Evolutionary conservation across 2,113 vertebrate species (phyloP), one percentile per base, ranked within the genome.

Genomic region (Capra hircus): DNA sequence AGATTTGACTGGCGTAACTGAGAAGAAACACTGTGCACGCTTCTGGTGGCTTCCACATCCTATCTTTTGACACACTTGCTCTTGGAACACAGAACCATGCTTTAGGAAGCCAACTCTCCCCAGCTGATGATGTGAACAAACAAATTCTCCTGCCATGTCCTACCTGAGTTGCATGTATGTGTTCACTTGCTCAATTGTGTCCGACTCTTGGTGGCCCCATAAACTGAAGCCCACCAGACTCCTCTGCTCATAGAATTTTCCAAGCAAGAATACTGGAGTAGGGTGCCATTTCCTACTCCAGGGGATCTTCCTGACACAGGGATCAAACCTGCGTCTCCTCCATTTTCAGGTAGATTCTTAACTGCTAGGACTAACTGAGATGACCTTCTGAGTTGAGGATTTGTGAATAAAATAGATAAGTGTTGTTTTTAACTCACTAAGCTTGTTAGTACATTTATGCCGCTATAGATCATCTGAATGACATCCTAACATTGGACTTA

Each of bases 281-380:
- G 36, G 36, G 19, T 74, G 36, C 11, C 36, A 40, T 23, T 74
- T 74, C 71, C 71, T 74, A 43, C 21, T 43, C 71, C 36, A 74
- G 21, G n/a, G 19, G 36, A 74, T 25, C 71, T 74, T 40, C 71
- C 71, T 25, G 36, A 40, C 71, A 11, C 36, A 74, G 71, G 71
- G 36, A 25, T 74, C 71, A n/a, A 74, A 74, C 36, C 10, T 71
- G n/a, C 9, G 0, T 71, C 64, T 71, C n/a, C 9, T 36, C 64
- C 9, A 0, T 71, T 36, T 71, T 19, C 64, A 36, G 64, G 64
- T 0, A 2, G 9, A 23, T 21, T 71, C n/a, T 21, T 71, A 2
- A 71, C 8, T 0, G 1, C 64, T 71, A 36, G 33, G 17, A 71
- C n/a, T 4, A 71, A 21, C n/a, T 71, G 64, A 36, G n/a, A 71